phyloP scores from a whole-genome alignment of 2,113 vertebrate species.

The Epinephelus moara region DNA sequence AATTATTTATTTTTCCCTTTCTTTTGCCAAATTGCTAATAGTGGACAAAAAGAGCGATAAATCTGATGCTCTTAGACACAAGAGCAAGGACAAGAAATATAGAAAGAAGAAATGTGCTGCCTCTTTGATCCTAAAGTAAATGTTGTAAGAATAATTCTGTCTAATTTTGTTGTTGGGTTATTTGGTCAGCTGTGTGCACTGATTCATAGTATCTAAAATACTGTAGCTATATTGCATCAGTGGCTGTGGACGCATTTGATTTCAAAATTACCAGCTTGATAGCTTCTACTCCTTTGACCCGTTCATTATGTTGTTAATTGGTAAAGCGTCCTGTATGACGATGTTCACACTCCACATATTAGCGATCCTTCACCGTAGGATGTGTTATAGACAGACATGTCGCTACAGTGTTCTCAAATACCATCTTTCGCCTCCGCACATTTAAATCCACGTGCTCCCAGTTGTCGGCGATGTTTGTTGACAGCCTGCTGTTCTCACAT shows the following conservation, averaged over 20 bases:
- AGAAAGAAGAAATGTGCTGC: not conserved
- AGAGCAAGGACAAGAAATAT: not conserved
- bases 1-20: not conserved
- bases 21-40: not conserved
- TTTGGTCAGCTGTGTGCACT: not conserved
- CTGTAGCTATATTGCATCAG: not conserved
- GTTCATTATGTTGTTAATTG: not conserved
- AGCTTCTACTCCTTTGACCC: not conserved
- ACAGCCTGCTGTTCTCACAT: conserved; percentile 61
- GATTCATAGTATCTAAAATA: not conserved
- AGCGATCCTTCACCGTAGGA: conserved; percentile 12
- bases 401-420: conserved; percentile 16
- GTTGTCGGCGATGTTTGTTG: conserved; percentile 33
- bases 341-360: conserved; percentile 8
- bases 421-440: conserved; percentile 41
- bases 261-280: conserved; percentile 3
- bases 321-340: not conserved
- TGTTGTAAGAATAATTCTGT: not conserved
- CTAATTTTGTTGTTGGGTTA: conserved; percentile 23
- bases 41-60: not conserved
- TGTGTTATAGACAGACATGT: conserved; percentile 12
- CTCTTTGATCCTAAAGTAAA: not conserved
- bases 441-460: conserved; percentile 37
- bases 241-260: conserved; percentile 21
- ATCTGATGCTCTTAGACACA: conserved; percentile 1